Evolutionary conservation across 2,888 invertebrate genomes (phyloP).

Genomic region (Drosophila mercatorum): DNA sequence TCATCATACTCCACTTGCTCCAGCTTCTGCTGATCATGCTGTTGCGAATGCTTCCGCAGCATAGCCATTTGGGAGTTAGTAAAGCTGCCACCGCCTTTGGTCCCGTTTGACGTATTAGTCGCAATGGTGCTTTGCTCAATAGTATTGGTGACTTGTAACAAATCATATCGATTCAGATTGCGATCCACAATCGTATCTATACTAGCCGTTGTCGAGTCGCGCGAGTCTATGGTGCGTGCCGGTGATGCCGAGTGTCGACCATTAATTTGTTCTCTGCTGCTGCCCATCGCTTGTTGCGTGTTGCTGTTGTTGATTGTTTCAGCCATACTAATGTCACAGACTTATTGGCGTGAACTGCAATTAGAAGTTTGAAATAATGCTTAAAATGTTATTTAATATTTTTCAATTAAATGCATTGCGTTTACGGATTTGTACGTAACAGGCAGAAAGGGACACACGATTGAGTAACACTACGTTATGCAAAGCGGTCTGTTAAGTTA

Average conservation of each 20-base stretch:
- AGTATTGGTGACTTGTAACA: constrained; percentile 73
- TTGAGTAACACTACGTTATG: too few relatives aligned
- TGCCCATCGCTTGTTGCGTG: constrained; percentile 21
- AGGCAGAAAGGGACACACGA: too few relatives aligned
- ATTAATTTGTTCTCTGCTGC: constrained; percentile 50
- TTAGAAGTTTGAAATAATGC: too few relatives aligned
- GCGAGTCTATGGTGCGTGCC: constrained; percentile 83
- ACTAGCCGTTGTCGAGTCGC: constrained; percentile 83
- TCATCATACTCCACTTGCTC: constrained; percentile 49
- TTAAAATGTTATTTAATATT: too few relatives aligned
- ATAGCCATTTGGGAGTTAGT: constrained; percentile 83
- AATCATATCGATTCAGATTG: constrained; percentile 67
- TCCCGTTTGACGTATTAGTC: constrained; percentile 78
- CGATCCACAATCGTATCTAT: constrained; percentile 84
- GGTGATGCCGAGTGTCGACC: constrained; percentile 83
- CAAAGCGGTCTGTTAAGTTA: too few relatives aligned
- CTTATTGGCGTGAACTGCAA: constrained; percentile 25
- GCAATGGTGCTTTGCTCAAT: constrained; percentile 81
- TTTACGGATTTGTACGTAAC: too few relatives aligned
- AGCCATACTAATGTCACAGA: constrained; percentile 53
- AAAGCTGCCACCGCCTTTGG: constrained; percentile 73
- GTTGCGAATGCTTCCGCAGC: constrained; percentile 57
- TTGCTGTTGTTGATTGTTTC: constrained; percentile 43
- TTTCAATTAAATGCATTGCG: too few relatives aligned
- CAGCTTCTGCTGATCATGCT: constrained; percentile 46